These are phyloP conservation scores for Phengaris alcon DNA, from an alignment of 2,888 invertebrate species.

Conservation along the genomic window DNA sequence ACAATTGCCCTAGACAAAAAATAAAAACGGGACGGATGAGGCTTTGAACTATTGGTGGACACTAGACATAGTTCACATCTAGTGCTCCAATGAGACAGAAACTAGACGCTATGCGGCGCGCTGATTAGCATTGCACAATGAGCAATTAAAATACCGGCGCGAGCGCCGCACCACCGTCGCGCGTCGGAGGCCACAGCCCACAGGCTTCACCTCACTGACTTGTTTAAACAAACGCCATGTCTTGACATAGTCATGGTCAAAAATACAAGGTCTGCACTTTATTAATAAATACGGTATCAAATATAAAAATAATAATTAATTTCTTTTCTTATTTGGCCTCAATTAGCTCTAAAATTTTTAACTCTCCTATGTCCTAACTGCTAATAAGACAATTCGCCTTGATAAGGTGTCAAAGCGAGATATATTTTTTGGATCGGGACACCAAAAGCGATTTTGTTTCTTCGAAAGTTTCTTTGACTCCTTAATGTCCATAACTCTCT, in stretches of 20 bases:
- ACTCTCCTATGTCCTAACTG: neutral
- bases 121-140: neutral
- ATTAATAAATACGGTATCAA: neutral
- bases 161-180: neutral
- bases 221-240: slow-evolving; percentile 10
- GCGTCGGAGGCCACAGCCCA: slow-evolving; percentile 1
- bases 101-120: neutral
- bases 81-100: neutral
- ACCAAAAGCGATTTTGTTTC: neutral
- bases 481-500: too few relatives aligned
- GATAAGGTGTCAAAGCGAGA: neutral
- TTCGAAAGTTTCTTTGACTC: too few relatives aligned
- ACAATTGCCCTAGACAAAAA: too few relatives aligned
- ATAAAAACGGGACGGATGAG: too few relatives aligned
- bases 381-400: neutral
- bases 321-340: neutral
- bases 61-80: neutral
- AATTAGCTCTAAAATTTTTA: too few relatives aligned
- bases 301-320: neutral
- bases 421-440: neutral
- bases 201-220: neutral
- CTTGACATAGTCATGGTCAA: neutral
- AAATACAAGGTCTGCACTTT: slow-evolving; percentile 1
- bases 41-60: neutral
- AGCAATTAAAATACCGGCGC: slow-evolving; percentile 17